phyloP scores from a whole-genome alignment of 2,888 invertebrate genomes.

The Branchinecta sandiegonensis region DNA sequence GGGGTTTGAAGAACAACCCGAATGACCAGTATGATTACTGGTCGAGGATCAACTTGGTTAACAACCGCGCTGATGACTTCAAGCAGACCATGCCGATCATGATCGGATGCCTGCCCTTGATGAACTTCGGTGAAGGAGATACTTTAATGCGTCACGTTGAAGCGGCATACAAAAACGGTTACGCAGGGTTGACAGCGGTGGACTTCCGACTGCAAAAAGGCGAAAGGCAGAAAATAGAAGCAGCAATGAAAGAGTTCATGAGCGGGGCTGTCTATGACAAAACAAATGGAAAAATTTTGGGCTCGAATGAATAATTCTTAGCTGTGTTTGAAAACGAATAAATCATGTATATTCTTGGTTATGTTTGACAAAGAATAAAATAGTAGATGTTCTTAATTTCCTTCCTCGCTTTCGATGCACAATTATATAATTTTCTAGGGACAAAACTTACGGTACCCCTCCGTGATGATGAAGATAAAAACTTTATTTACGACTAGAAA shows the following conservation, averaged over 20 bases:
- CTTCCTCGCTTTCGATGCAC: too few species aligned
- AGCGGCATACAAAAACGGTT: neutral
- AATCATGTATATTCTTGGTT: too few species aligned
- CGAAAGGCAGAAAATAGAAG: neutral
- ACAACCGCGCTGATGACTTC: constrained; percentile 4
- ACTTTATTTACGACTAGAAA: too few species aligned
- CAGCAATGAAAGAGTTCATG: neutral
- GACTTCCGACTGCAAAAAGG: neutral
- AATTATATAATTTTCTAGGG: too few species aligned
- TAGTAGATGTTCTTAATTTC: too few species aligned
- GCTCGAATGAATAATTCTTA: too few species aligned
- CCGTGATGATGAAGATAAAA: too few species aligned
- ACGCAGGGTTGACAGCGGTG: neutral
- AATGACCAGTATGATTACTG: neutral
- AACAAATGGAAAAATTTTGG: neutral
- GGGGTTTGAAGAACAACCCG: neutral
- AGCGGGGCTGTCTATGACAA: neutral
- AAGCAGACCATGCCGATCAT: neutral
- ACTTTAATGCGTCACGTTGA: neutral
- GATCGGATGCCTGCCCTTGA: neutral
- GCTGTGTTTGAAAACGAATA: too few species aligned
- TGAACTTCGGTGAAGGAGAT: neutral
- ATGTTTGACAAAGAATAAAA: too few species aligned
- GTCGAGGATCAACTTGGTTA: neutral
- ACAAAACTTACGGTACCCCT: too few species aligned